phyloP scores from a whole-genome alignment of 2,888 invertebrate genomes.

The Agriopis marginaria region DNA sequence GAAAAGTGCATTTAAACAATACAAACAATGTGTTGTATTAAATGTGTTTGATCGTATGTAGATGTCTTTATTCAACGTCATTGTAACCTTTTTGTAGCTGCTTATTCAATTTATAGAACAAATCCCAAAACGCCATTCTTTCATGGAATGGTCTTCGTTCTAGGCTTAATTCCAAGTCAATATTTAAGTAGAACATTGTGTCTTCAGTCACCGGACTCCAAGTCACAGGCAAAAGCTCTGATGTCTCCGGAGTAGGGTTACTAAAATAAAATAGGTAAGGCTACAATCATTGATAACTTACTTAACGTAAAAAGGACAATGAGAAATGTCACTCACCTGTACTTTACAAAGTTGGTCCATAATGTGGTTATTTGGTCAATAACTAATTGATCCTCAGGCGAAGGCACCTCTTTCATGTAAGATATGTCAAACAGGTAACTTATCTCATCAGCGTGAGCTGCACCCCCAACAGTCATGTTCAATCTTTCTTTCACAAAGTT shows the following conservation, averaged over 20 bases:
- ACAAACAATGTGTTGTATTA: neutral
- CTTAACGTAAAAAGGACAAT: neutral
- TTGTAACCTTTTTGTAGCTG: slow-evolving; percentile 43
- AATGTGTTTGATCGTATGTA: neutral
- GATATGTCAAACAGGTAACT: slow-evolving; percentile 61
- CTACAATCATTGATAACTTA: neutral
- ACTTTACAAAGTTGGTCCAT: slow-evolving; percentile 66
- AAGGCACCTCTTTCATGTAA: slow-evolving; percentile 47
- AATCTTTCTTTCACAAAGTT: slow-evolving; percentile 55
- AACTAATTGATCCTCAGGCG: slow-evolving; percentile 53
- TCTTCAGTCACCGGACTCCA: slow-evolving; percentile 52
- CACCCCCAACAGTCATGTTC: slow-evolving; percentile 55
- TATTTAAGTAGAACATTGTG: slow-evolving; percentile 47
- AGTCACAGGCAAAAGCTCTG: slow-evolving; percentile 53
- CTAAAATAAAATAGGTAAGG: slow-evolving; percentile 43
- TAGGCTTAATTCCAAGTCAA: slow-evolving; percentile 51
- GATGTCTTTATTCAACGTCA: neutral
- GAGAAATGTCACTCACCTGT: slow-evolving; percentile 51
- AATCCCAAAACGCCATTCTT: slow-evolving; percentile 60
- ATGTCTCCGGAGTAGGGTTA: slow-evolving; percentile 56
- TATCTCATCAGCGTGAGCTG: slow-evolving; percentile 59
- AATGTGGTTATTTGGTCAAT: slow-evolving; percentile 61
- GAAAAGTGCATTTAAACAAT: too few relatives aligned
- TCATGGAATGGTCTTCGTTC: slow-evolving; percentile 50
- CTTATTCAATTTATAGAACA: slow-evolving; percentile 54